Conservation (phyloP, 2,113 vertebrate species). For the Pomatorhinus ruficollis region DNA sequence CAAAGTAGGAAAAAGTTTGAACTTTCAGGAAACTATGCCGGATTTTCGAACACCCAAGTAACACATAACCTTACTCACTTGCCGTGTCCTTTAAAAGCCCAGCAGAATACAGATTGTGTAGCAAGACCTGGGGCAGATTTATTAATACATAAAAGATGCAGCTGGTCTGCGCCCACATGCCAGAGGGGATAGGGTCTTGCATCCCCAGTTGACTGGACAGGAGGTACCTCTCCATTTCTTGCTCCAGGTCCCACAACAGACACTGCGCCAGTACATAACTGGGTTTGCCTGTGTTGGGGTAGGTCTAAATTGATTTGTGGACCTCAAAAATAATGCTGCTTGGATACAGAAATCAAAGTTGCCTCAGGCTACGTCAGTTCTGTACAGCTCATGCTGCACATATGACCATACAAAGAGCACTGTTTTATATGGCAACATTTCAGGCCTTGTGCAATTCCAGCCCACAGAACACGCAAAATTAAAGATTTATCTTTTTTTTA, state of each 20-base stretch:
- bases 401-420: not conserved
- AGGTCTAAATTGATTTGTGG: not conserved
- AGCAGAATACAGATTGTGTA: not conserved
- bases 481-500: not conserved
- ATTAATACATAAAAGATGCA: not conserved
- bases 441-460: not conserved
- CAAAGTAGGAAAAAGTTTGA: not conserved
- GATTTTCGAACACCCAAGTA: not conserved
- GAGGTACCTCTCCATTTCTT: not conserved
- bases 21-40: not conserved
- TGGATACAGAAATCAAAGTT: not conserved
- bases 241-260: not conserved
- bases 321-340: not conserved
- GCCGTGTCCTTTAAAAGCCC: not conserved
- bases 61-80: not conserved
- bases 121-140: not conserved
- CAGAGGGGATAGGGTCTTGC: not conserved
- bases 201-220: not conserved
- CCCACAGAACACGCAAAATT: not conserved
- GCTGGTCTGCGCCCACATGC: not conserved
- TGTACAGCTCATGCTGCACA: not conserved
- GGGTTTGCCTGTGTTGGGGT: not conserved
- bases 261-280: not conserved
- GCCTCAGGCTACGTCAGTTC: not conserved
- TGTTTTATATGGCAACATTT: not conserved